Percentiles rank a stretch among this genome's conserved stretches.
These are phyloP conservation scores for Arenaria interpres DNA, from an alignment of 2,113 vertebrate genomes.

Conservation along the genomic window DNA sequence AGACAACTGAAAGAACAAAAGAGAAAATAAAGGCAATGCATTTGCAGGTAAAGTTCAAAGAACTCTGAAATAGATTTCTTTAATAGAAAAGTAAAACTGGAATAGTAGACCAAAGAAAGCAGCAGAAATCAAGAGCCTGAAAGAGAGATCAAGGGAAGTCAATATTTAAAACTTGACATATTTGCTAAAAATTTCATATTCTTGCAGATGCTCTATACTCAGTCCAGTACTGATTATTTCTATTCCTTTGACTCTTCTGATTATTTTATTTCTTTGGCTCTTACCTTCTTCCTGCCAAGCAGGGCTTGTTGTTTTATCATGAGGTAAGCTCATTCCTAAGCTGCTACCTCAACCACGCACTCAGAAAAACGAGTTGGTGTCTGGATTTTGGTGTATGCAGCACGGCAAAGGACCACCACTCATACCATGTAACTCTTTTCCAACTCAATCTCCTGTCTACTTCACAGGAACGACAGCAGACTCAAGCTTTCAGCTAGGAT, in stretches of 20 bases:
- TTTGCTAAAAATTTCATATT: neutral
- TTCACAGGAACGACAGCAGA: neutral
- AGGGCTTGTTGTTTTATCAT: neutral
- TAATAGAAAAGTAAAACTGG: neutral
- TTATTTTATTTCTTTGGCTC: neutral
- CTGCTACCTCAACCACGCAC: neutral
- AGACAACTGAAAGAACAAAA: constrained; percentile 1
- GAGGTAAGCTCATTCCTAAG: neutral
- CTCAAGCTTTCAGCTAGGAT: neutral
- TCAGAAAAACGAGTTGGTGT: neutral
- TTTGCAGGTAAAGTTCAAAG: neutral
- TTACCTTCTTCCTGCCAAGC: neutral
- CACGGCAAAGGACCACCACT: neutral
- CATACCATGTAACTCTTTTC: neutral
- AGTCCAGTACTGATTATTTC: neutral
- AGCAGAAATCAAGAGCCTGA: neutral
- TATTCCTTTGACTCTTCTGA: neutral
- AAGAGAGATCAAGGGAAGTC: neutral
- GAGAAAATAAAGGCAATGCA: neutral
- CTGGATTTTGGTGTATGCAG: neutral
- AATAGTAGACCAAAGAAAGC: neutral
- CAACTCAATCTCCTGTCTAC: neutral
- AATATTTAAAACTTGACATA: neutral
- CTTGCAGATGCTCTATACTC: neutral
- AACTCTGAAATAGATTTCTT: neutral